phyloP scores from a whole-genome alignment of 92 coral and sea anemone genomes.

The Porites lobata region DNA sequence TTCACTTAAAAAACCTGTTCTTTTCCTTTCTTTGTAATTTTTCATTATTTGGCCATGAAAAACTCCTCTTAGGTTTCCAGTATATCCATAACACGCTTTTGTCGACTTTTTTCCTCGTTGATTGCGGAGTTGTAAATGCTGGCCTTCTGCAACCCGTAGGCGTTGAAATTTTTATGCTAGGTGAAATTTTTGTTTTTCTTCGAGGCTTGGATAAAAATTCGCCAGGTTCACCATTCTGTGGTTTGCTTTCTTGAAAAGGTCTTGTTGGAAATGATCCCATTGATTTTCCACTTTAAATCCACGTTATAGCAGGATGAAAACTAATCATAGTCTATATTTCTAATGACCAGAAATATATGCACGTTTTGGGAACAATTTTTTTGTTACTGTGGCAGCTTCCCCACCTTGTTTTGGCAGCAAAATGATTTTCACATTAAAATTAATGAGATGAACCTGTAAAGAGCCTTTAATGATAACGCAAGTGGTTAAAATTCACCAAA shows the following conservation, averaged over 20 bases:
- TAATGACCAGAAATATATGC: neutral
- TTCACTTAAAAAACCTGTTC: too few species aligned
- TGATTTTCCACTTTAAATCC: neutral
- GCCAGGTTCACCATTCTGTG: neutral
- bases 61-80: too few species aligned
- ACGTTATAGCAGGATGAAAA: neutral
- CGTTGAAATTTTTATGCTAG: neutral
- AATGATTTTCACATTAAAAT: neutral
- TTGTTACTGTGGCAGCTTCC: neutral
- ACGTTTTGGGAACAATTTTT: neutral
- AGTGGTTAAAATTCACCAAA: too few species aligned
- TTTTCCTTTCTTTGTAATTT: too few species aligned
- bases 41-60: too few species aligned
- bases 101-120: too few species aligned
- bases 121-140: too few species aligned
- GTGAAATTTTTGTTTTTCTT: neutral
- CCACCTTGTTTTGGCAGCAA: neutral
- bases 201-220: neutral
- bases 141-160: too few species aligned
- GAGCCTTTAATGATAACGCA: too few species aligned
- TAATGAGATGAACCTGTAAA: neutral
- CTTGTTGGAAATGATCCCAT: conserved; percentile 6
- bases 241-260: neutral
- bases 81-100: too few species aligned
- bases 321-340: neutral